Conservation (phyloP, 2,113 vertebrate species). For the Narcine bancroftii region DNA sequence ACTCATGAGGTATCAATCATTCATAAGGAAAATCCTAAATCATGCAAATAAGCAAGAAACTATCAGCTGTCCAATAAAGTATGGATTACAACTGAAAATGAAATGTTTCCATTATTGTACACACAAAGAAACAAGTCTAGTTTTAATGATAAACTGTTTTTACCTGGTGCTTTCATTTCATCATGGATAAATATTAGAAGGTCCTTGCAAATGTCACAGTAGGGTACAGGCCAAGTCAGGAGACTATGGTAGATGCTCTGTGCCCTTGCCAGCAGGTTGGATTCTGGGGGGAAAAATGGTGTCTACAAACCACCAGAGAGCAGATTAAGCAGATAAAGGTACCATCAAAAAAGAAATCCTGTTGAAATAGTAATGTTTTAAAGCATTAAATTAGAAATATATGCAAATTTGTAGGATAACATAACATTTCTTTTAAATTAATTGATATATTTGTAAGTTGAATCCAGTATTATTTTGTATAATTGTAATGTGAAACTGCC, state of each 20-base stretch:
- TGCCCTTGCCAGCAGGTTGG: conserved; percentile 70
- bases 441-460: neutral
- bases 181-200: conserved; percentile 77
- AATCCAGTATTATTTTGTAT: neutral
- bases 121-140: too few species aligned
- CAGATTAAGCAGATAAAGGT: conserved; percentile 2
- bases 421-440: neutral
- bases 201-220: conserved; percentile 70
- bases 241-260: conserved; percentile 70
- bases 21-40: too few species aligned
- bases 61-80: too few species aligned
- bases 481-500: neutral
- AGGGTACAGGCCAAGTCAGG: conserved; percentile 87
- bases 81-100: too few species aligned
- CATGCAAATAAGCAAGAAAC: too few species aligned
- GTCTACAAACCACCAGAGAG: conserved; percentile 56
- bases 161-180: conserved; percentile 83
- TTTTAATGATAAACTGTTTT: conserved; percentile 19
- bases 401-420: neutral
- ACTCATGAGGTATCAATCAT: too few species aligned
- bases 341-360: neutral
- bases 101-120: too few species aligned
- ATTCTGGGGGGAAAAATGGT: conserved; percentile 69
- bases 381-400: neutral
- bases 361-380: neutral